Conservation (phyloP, 2,113 vertebrate genomes). For the Tenebrosternarchus preto region DNA sequence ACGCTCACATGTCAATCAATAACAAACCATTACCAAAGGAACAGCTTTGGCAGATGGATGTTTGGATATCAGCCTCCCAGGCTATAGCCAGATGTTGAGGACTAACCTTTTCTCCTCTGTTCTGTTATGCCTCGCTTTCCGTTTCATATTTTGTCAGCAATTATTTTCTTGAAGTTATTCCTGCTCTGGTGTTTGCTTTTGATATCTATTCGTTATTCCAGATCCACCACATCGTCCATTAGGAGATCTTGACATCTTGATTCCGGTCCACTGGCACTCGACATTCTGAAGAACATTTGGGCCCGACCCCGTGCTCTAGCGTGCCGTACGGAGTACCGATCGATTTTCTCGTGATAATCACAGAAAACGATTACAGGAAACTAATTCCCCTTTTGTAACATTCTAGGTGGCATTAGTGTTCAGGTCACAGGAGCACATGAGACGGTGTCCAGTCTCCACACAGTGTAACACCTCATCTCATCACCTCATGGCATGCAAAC, state of each 20-base stretch:
- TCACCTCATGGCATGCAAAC: background rate
- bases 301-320: background rate
- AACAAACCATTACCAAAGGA: constrained; percentile 42
- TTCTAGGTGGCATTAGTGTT: background rate
- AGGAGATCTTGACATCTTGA: background rate
- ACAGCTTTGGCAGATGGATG: constrained; percentile 33
- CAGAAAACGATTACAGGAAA: constrained; percentile 15
- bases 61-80: constrained; percentile 28
- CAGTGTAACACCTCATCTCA: background rate
- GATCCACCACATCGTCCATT: background rate
- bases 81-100: background rate
- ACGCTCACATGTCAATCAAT: constrained; percentile 43
- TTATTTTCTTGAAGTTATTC: background rate
- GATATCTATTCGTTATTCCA: background rate
- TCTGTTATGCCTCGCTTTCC: background rate
- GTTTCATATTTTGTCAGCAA: background rate
- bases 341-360: constrained; percentile 13
- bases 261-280: background rate
- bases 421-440: background rate
- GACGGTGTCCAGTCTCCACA: background rate
- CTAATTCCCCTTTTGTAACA: constrained; percentile 2
- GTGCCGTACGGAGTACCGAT: background rate
- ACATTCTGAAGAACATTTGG: background rate
- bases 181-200: background rate
- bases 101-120: background rate